Percentiles rank a stretch among this genome's conserved stretches.
Evolutionary conservation across 2,888 invertebrate genomes (phyloP).

Genomic region (Acanthacorydalis orientalis): DNA sequence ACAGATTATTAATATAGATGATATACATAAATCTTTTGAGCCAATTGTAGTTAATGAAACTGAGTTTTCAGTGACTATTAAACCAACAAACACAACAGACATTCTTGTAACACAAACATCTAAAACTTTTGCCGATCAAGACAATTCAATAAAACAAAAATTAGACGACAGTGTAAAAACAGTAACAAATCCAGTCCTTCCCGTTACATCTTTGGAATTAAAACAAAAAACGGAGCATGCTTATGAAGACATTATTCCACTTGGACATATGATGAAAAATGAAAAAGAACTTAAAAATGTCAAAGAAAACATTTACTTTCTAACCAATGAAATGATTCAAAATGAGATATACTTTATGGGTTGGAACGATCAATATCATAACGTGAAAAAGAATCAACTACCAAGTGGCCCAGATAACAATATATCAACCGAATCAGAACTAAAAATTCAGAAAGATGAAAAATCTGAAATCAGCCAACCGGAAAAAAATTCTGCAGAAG

Average conservation of each 20-base stretch:
- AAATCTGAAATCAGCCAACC: not conserved
- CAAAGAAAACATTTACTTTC: slow-evolving; percentile 13
- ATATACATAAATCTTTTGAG: slow-evolving; percentile 19
- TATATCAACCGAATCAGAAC: not conserved
- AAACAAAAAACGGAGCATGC: not conserved
- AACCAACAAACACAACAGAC: slow-evolving; percentile 17
- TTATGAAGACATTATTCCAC: too few relatives aligned
- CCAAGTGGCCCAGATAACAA: not conserved
- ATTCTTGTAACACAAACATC: slow-evolving; percentile 6
- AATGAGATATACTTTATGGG: slow-evolving; percentile 19
- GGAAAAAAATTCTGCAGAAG: not conserved
- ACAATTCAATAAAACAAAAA: too few relatives aligned
- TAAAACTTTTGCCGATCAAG: too few relatives aligned
- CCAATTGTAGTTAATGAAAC: slow-evolving; percentile 20
- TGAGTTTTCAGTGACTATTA: slow-evolving; percentile 20
- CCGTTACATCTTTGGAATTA: not conserved
- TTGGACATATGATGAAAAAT: slow-evolving; percentile 1
- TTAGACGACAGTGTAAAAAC: too few relatives aligned
- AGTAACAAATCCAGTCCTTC: too few relatives aligned
- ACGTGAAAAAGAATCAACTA: slow-evolving; percentile 7
- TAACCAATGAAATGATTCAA: slow-evolving; percentile 19
- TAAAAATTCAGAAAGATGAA: not conserved
- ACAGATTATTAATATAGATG: slow-evolving; percentile 16
- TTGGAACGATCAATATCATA: slow-evolving; percentile 18
- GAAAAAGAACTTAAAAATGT: not conserved